A percentile compares a stretch with the other conserved stretches of the same genome.
These are phyloP conservation scores for Piprites chloris DNA, from an alignment of 2,113 vertebrate genomes.

Conservation along the genomic window DNA sequence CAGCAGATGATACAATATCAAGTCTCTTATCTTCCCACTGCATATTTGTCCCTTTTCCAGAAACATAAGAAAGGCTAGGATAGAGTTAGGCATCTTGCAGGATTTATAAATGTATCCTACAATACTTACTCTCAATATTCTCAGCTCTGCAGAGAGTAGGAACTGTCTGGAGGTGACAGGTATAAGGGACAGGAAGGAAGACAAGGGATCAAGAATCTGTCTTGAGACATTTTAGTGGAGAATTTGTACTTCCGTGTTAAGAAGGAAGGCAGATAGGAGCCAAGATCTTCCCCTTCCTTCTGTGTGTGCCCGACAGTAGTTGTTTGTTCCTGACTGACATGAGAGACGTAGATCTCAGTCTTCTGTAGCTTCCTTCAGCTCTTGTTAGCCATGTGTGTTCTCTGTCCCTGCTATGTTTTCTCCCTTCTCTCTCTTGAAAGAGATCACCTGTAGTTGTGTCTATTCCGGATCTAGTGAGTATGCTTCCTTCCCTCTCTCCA, in stretches of 20 bases:
- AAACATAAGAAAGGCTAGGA: not conserved
- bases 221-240: not conserved
- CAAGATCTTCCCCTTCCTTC: not conserved
- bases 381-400: not conserved
- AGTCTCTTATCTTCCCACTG: not conserved
- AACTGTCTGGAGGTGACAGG: not conserved
- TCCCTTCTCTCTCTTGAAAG: not conserved
- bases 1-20: not conserved
- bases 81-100: not conserved
- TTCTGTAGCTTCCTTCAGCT: not conserved
- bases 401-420: not conserved
- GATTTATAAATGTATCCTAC: not conserved
- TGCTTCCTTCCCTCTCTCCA: not conserved
- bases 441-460: not conserved
- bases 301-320: not conserved
- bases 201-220: not conserved
- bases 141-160: not conserved
- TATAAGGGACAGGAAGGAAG: not conserved
- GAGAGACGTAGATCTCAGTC: not conserved
- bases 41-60: not conserved
- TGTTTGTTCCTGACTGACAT: not conserved
- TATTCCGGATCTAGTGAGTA: not conserved
- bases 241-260: not conserved
- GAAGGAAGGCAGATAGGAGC: not conserved
- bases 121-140: not conserved